Percentiles rank a stretch among this genome's conserved stretches.
phyloP scores from a whole-genome alignment of 2,797 vertebrate species.

The Labeo calbasu region DNA sequence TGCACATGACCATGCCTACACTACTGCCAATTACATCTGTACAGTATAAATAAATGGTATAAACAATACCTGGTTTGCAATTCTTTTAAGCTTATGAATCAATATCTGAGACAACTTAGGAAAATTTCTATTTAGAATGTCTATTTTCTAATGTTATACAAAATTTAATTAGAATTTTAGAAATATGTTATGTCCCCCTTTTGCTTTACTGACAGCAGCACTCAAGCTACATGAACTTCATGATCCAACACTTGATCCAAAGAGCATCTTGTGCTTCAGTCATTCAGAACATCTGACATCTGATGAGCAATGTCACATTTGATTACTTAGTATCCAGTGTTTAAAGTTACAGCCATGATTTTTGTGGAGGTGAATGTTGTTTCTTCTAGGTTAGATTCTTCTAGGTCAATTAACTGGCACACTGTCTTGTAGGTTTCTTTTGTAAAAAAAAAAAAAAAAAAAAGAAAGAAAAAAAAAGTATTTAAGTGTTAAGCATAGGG shows the following conservation, averaged over 20 bases:
- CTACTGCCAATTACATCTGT: slow-evolving; percentile 65
- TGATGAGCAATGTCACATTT: background rate
- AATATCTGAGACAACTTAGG: background rate
- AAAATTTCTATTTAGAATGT: background rate
- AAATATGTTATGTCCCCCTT: background rate
- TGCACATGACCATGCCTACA: slow-evolving; percentile 57
- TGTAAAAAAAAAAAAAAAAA: background rate
- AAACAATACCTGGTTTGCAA: background rate
- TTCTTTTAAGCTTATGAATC: background rate
- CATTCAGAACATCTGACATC: background rate
- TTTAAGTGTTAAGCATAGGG: background rate
- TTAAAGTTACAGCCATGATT: background rate
- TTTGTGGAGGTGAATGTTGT: background rate
- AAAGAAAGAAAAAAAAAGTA: background rate
- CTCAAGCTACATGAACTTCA: background rate
- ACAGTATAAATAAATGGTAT: slow-evolving; percentile 60
- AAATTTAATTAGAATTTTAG: background rate
- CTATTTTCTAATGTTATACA: background rate
- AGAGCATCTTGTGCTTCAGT: background rate
- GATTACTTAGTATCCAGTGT: no score
- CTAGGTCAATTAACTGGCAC: background rate
- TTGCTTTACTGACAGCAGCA: background rate
- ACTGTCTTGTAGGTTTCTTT: background rate
- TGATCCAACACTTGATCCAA: background rate
- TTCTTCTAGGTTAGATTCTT: background rate